Evolutionary conservation across 2,888 invertebrate species (phyloP).

Genomic region (Dynastes grantii): DNA sequence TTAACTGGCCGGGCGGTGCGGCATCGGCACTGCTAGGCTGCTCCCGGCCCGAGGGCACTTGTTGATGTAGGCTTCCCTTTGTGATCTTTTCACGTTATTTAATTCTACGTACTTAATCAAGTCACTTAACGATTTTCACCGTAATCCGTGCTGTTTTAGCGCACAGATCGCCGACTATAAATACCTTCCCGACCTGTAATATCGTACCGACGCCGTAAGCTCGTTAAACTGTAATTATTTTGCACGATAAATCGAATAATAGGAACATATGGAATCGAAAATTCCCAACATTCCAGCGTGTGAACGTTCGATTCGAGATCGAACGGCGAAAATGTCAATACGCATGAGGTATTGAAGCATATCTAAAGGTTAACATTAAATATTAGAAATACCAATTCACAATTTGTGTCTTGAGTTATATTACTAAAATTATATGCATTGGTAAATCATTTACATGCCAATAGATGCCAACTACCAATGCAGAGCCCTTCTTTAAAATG

Average conservation of each 20-base stretch:
- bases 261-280: conserved; percentile 29
- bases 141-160: conserved; percentile 33
- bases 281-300: conserved; percentile 15
- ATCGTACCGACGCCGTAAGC: conserved; percentile 27
- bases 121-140: conserved; percentile 44
- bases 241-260: conserved; percentile 32
- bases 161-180: conserved; percentile 25
- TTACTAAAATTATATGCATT: no score
- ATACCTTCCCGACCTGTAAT: conserved; percentile 33
- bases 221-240: conserved; percentile 31
- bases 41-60: conserved; percentile 43
- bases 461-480: no score
- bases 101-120: conserved; percentile 44
- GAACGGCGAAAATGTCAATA: conserved; percentile 10
- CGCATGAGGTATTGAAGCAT: background rate
- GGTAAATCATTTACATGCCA: no score
- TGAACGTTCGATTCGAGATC: background rate
- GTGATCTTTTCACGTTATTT: conserved; percentile 47
- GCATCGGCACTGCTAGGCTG: conserved; percentile 54
- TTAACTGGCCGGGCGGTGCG: conserved; percentile 49
- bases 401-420: no score
- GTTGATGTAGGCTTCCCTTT: conserved; percentile 49
- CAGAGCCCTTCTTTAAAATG: no score
- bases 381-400: no score
- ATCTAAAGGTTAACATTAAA: background rate